Base-by-base conservation (phyloP, 2,113 vertebrate genomes). In the Alethe diademata region DNA sequence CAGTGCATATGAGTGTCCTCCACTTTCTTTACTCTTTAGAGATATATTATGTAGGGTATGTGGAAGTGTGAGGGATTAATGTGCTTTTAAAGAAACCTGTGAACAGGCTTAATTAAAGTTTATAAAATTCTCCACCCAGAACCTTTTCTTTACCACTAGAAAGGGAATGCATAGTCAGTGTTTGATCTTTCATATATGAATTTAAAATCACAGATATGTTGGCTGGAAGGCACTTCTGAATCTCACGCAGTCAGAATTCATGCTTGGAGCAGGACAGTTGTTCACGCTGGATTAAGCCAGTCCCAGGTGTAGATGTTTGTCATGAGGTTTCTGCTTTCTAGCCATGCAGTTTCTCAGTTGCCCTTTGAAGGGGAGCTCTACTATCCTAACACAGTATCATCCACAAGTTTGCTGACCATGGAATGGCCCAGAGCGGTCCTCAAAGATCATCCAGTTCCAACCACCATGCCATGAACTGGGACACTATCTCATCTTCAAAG, bases 381-480 rank as follows among this genome's bases (percentile, higher is more conserved):
- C 28, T 50, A 5, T 61, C 76, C 17, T 60, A 12, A 35, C 0
- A 0, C 10, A 35, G 16, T 20, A 5, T 50, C 26, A 31, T 61
- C 12, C 25, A 16, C 48, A 45, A 54, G 33, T 60, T 73, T 85
- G 60, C n/a, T 57, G 42, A 18, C 69, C 17, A 26, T 1, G 26
- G 25, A 54, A 40, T 54, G 47, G 40, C 14, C 45, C 15, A 15
- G 54, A 69, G 48, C 11, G 25, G 54, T 31, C n/a, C 24, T 69
- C n/a, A 47, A 0, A 35, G 19, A 26, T 43, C 12, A 64, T 48
- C 42, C 18, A 50, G 8, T 80, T 80, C 78, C 47, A 67, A 6
- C 2, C 4, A 5, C 11, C 5, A 6, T 61, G 54, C n/a, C n/a
- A 22, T 25, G 38, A 38, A 31, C 2, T 2, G 40, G 22, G 13